Conservation (phyloP, 2,888 invertebrate species). For the Tetragnatha montana region DNA sequence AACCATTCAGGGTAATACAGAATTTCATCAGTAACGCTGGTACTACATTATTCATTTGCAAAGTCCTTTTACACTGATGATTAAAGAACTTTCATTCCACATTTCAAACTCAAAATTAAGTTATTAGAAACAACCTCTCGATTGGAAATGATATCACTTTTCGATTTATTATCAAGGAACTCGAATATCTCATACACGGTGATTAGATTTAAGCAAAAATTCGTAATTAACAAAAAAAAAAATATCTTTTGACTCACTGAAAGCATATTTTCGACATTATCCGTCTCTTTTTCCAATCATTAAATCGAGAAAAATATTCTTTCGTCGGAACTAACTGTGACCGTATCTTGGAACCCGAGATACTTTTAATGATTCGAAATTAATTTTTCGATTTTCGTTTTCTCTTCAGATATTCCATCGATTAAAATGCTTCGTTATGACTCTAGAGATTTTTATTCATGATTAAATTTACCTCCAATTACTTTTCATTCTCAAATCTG, state of each 20-base stretch:
- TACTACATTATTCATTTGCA: too few species aligned
- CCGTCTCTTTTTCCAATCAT: not conserved
- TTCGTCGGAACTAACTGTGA: not conserved
- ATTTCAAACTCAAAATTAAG: too few species aligned
- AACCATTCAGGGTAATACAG: too few species aligned
- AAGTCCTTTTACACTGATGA: too few species aligned
- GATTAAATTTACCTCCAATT: not conserved
- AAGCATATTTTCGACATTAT: not conserved
- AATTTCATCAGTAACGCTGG: too few species aligned
- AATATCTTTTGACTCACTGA: too few species aligned
- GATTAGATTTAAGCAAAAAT: not conserved
- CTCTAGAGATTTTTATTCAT: not conserved
- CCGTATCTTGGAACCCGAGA: not conserved
- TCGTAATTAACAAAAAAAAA: not conserved
- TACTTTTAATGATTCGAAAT: slow-evolving; percentile 11
- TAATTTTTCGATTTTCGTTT: slow-evolving; percentile 7
- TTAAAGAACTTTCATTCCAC: too few species aligned
- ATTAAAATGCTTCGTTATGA: slow-evolving; percentile 8
- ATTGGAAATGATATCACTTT: too few species aligned
- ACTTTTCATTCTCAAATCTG: not conserved
- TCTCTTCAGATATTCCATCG: not conserved
- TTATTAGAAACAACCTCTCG: too few species aligned
- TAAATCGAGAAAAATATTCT: not conserved
- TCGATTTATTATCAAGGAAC: not conserved
- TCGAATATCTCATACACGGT: not conserved